These are phyloP conservation scores for Epinephelus awoara DNA, from an alignment of 2,797 vertebrate species.

Conservation along the genomic window DNA sequence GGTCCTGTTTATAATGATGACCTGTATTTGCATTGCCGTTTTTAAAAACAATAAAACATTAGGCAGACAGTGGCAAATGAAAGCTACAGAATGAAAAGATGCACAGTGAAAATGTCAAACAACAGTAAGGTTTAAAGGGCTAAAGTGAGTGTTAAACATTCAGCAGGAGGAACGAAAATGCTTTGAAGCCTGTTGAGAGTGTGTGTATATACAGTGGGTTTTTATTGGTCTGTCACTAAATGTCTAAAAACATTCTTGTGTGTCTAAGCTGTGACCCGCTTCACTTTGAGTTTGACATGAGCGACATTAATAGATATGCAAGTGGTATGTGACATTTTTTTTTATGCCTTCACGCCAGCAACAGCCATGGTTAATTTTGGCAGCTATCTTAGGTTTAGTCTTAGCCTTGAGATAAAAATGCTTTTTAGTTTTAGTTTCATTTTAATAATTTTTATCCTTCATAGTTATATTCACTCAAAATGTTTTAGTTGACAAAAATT, in stretches of 20 bases:
- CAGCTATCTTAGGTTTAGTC: no score
- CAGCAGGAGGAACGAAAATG: not conserved
- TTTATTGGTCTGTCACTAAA: not conserved
- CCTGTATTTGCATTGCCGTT: slow-evolving; percentile 33
- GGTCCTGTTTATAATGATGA: slow-evolving; percentile 35
- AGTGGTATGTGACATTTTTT: not conserved
- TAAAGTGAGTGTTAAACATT: not conserved
- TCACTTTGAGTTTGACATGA: not conserved
- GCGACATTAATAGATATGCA: not conserved
- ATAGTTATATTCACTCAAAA: no score
- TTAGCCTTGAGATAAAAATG: no score
- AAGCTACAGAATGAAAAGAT: slow-evolving; percentile 2
- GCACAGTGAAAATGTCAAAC: slow-evolving; percentile 10
- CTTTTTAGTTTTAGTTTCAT: no score
- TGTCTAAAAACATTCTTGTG: not conserved
- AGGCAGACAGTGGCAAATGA: not conserved
- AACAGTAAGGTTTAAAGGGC: slow-evolving; percentile 8
- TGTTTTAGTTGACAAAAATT: no score
- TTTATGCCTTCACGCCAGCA: not conserved
- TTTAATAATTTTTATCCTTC: no score
- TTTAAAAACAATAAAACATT: slow-evolving; percentile 6
- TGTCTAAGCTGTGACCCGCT: not conserved
- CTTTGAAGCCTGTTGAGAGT: not conserved
- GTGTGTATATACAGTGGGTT: not conserved
- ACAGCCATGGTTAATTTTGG: no score